A percentile compares a stretch with the other conserved stretches of the same genome.
These are phyloP conservation scores for Ammodytes dubius DNA, from an alignment of 2,113 vertebrate species.

Conservation along the genomic window DNA sequence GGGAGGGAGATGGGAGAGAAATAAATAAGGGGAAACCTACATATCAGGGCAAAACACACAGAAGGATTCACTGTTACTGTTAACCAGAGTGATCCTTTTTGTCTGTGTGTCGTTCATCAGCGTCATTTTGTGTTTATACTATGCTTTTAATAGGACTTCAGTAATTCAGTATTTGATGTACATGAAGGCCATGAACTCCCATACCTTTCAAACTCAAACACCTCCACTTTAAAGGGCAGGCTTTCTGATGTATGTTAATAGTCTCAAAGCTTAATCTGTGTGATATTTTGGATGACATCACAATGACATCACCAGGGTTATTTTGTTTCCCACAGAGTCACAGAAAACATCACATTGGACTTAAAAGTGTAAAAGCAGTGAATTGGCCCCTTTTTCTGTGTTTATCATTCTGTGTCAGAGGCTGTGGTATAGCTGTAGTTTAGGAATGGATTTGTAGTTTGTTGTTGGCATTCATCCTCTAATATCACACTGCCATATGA, in stretches of 20 bases:
- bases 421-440: not conserved
- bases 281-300: not conserved
- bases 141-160: not conserved
- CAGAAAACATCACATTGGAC: not conserved
- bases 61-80: conserved; percentile 24
- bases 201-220: not conserved
- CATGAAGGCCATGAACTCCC: not conserved
- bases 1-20: not conserved
- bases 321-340: not conserved
- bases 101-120: not conserved
- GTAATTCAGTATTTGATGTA: not conserved
- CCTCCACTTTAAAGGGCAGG: not conserved
- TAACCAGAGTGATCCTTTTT: not conserved
- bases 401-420: not conserved
- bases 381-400: not conserved
- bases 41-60: conserved; percentile 42
- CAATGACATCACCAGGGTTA: not conserved
- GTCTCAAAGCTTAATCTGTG: not conserved
- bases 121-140: not conserved
- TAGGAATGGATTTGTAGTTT: not conserved
- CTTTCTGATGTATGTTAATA: not conserved
- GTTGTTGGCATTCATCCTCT: not conserved
- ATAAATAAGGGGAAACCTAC: conserved; percentile 57
- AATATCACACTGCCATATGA: too few species aligned
- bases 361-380: not conserved